A percentile compares a stretch with the other conserved stretches of the same genome.
Evolutionary conservation across 2,797 vertebrate species (phyloP).

Genomic region (Vultur gryphus): DNA sequence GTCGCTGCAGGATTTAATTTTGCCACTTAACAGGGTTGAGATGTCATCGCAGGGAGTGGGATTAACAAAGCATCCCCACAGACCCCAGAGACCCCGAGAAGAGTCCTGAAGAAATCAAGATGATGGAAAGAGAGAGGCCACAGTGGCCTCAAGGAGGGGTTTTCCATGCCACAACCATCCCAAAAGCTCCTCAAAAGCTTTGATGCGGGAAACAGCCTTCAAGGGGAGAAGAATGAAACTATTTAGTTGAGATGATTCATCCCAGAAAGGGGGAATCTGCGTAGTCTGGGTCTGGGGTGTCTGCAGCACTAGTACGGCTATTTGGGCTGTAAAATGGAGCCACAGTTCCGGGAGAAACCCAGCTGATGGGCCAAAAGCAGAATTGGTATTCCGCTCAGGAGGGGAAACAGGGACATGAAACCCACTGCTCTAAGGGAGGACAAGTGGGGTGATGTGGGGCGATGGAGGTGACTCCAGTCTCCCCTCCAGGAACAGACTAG

Average conservation of each 20-base stretch:
- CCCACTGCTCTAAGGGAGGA: background rate
- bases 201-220: background rate
- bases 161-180: background rate
- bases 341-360: background rate
- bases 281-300: background rate
- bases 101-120: background rate
- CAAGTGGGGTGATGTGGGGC: accelerated
- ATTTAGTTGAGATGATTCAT: background rate
- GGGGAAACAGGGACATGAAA: background rate
- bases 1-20: background rate
- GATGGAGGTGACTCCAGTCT: background rate
- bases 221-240: background rate
- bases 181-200: background rate
- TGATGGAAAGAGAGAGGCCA: background rate
- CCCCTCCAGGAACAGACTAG: background rate
- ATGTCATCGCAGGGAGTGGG: background rate
- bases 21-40: background rate
- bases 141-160: background rate
- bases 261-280: background rate
- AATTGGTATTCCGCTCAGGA: accelerated
- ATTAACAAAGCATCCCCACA: background rate
- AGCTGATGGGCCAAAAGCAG: background rate
- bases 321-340: background rate
- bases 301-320: background rate
- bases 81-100: background rate